Evolutionary conservation across 2,888 invertebrate species (phyloP).

Genomic region (Neoscelio sp.): DNA sequence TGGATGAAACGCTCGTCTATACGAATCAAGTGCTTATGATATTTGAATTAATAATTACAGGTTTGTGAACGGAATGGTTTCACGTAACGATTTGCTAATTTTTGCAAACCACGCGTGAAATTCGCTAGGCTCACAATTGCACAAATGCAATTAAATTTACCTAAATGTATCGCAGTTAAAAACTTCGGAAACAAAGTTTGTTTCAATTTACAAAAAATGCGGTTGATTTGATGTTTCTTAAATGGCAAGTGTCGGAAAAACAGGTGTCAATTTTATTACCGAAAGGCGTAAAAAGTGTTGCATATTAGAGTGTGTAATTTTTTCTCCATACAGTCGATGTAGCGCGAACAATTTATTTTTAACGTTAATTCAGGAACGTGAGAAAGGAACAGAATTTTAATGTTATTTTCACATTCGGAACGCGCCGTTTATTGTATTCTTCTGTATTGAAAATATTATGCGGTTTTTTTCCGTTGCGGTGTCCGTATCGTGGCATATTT

Average conservation of each 20-base stretch:
- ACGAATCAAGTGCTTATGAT: conserved; percentile 16
- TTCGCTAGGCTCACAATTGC: conserved; percentile 33
- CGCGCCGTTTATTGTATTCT: neutral
- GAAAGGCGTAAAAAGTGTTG: neutral
- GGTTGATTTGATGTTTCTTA: neutral
- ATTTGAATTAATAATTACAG: conserved; percentile 35
- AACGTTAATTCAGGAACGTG: neutral
- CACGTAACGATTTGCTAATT: conserved; percentile 43
- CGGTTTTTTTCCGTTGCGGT: too few species aligned
- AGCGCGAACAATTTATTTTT: neutral
- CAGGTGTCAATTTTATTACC: conserved; percentile 23
- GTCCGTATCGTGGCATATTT: too few species aligned
- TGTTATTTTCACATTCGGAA: too few species aligned
- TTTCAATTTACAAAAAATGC: conserved; percentile 6
- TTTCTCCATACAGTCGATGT: too few species aligned
- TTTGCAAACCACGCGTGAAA: conserved; percentile 22
- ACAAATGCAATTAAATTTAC: conserved; percentile 47
- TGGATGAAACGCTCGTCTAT: conserved; percentile 24
- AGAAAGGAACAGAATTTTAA: neutral
- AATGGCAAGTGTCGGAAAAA: neutral
- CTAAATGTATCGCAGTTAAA: conserved; percentile 11
- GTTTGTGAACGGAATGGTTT: conserved; percentile 9
- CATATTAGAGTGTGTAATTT: neutral
- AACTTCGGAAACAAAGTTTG: neutral
- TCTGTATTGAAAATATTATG: too few species aligned